phyloP scores from a whole-genome alignment of 2,888 invertebrate genomes.

The Eumerus sabulonum region DNA sequence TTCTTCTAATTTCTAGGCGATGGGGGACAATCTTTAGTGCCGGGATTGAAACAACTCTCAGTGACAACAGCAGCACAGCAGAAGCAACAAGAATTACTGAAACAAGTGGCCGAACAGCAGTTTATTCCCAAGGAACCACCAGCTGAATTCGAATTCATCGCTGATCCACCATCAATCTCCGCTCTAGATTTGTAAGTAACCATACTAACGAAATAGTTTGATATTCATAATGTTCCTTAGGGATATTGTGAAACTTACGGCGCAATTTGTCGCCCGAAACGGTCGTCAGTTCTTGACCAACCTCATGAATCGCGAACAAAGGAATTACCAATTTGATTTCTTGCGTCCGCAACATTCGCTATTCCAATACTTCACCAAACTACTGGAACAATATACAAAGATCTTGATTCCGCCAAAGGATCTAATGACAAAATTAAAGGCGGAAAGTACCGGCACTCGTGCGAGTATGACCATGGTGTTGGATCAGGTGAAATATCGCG shows the following conservation, averaged over 20 bases:
- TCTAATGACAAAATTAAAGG: slow-evolving; percentile 86
- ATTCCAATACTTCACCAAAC: slow-evolving; percentile 98
- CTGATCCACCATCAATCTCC: slow-evolving; percentile 99
- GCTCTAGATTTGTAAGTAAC: slow-evolving; percentile 91
- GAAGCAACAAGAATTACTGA: slow-evolving; percentile 91
- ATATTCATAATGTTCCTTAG: slow-evolving; percentile 80
- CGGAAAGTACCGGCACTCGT: slow-evolving; percentile 86
- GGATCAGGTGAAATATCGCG: slow-evolving; percentile 95
- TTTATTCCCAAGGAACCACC: slow-evolving; percentile 96
- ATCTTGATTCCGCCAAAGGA: slow-evolving; percentile 97
- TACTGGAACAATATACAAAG: slow-evolving; percentile 99
- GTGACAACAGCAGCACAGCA: slow-evolving; percentile 89
- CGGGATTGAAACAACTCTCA: slow-evolving; percentile 81
- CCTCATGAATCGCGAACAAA: slow-evolving; percentile 98
- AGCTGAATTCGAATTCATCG: slow-evolving; percentile 94
- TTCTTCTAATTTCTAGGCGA: slow-evolving; percentile 68
- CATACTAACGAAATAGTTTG: too few species aligned
- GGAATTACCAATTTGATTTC: slow-evolving; percentile 99
- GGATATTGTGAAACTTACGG: slow-evolving; percentile 98
- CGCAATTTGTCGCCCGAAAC: slow-evolving; percentile 99
- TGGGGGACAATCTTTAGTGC: slow-evolving; percentile 74
- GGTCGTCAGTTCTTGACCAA: slow-evolving; percentile 98
- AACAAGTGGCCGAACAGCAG: slow-evolving; percentile 91
- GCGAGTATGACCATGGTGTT: slow-evolving; percentile 81
- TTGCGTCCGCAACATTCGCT: slow-evolving; percentile 98